A percentile compares a stretch with the other conserved stretches of the same genome.
Conservation (phyloP, 2,113 vertebrate genomes). For the Trochalopteron elliotii region DNA sequence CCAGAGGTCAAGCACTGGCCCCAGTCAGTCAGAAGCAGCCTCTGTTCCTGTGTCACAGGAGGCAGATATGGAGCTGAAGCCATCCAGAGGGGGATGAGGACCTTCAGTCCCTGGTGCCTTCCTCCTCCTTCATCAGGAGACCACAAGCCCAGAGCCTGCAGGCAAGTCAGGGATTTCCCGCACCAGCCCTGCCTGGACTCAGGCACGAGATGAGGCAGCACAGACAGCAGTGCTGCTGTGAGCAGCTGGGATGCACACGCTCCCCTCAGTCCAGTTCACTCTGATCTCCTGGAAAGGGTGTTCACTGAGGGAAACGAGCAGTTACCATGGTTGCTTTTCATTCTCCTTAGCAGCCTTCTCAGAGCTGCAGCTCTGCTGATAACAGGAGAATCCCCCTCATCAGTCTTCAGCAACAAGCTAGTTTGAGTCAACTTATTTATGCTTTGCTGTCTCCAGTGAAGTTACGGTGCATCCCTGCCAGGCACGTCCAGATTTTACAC, state of each 20-base stretch:
- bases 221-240: not conserved
- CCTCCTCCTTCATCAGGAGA: not conserved
- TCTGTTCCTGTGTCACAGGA: not conserved
- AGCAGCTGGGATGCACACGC: not conserved
- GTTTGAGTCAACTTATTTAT: not conserved
- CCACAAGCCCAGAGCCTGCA: not conserved
- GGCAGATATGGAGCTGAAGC: not conserved
- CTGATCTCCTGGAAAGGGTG: not conserved
- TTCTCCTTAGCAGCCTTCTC: not conserved
- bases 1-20: not conserved
- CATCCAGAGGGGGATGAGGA: not conserved
- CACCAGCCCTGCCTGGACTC: not conserved
- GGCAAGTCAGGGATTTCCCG: not conserved
- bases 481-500: constrained; percentile 7
- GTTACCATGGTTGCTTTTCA: constrained; percentile 34
- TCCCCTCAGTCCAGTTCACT: not conserved
- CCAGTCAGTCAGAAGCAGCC: not conserved
- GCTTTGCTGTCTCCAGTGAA: constrained; percentile 11
- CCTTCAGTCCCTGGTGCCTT: not conserved
- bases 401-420: constrained; percentile 1
- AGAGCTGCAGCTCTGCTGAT: constrained; percentile 26
- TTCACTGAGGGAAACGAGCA: not conserved
- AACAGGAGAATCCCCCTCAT: constrained; percentile 32
- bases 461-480: constrained; percentile 4
- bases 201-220: not conserved